These are phyloP conservation scores for rat (Rattus norvegicus) DNA, from an alignment of 2,113 vertebrate species.

Conservation along the genomic window GRCr8 NC_086025.1:28784501-28785000, in stretches of 20 bases:
- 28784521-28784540: not conserved
- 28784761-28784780: not conserved
- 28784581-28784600: not conserved
- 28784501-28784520: not conserved
- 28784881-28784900: not conserved
- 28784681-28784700: no score
- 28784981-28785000: not conserved
- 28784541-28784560: slow-evolving; percentile 11
- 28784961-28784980: not conserved
- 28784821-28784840: not conserved
- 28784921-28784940: not conserved
- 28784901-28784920: not conserved
- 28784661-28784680: not conserved
- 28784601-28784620: slow-evolving; percentile 41
- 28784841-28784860: not conserved
- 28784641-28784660: not conserved
- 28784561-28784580: slow-evolving; percentile 30
- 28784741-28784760: not conserved
- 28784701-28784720: not conserved
- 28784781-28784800: not conserved
- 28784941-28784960: not conserved
- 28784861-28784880: not conserved
- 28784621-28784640: not conserved
- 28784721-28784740: not conserved
- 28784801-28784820: slow-evolving; percentile 13